Percentiles rank a stretch among this genome's conserved stretches.
Evolutionary conservation across 2,888 invertebrate genomes (phyloP).

Genomic region (Parelbella ahira): DNA sequence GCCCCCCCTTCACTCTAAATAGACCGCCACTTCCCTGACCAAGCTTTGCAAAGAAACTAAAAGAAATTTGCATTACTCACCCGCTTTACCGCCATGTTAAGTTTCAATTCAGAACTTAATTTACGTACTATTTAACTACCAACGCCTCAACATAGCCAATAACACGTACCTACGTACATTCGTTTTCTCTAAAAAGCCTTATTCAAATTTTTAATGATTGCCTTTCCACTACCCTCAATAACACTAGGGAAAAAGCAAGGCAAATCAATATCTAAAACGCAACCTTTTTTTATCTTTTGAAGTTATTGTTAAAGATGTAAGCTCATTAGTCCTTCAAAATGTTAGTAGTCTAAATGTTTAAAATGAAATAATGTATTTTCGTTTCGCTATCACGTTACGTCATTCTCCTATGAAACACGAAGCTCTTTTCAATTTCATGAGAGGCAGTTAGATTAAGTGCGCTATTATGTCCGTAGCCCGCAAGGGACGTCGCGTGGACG

Average conservation of each 20-base stretch:
- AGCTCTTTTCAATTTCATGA: constrained; percentile 24
- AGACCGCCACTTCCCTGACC: constrained; percentile 36
- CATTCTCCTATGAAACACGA: constrained; percentile 11
- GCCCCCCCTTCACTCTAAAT: constrained; percentile 51
- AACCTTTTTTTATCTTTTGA: too few relatives aligned
- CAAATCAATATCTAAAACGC: too few relatives aligned
- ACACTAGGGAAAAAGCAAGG: too few relatives aligned
- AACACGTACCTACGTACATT: too few relatives aligned
- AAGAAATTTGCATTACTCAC: constrained; percentile 23
- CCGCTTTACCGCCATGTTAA: constrained; percentile 18
- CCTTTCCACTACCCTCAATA: too few relatives aligned
- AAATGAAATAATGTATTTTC: too few relatives aligned
- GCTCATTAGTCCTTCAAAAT: constrained; percentile 17
- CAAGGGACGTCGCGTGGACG: constrained; percentile 42
- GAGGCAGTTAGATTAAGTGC: constrained; percentile 25
- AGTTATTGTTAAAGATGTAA: too few relatives aligned
- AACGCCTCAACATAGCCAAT: constrained; percentile 15
- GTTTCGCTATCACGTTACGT: constrained; percentile 12
- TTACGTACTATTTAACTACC: constrained; percentile 8
- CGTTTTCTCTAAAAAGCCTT: too few relatives aligned
- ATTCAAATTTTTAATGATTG: too few relatives aligned
- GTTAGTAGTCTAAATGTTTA: too few relatives aligned
- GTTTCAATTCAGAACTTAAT: constrained; percentile 10
- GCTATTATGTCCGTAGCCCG: constrained; percentile 32
- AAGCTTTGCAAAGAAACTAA: constrained; percentile 25